Evolutionary conservation across 2,888 invertebrate genomes (phyloP), one percentile per base, ranked within the genome.

Genomic region (Acanthosepion esculentum): DNA sequence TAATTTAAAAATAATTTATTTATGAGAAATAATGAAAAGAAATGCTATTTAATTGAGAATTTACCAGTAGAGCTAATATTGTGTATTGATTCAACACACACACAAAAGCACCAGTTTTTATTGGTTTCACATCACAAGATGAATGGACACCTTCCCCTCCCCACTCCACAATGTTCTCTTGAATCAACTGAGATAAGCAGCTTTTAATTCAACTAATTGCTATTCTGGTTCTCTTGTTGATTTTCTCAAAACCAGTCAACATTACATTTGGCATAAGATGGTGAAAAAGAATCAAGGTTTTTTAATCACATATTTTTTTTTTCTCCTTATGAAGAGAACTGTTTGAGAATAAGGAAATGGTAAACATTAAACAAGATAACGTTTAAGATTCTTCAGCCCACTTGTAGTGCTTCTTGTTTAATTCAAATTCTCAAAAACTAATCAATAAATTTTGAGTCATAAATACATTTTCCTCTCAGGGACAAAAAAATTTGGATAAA

Each of bases 31-130:
- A 78, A 78, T n/a, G n/a, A 78, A 15, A 33, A n/a, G n/a, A 33
- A 78, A 78, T 78, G 78, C 18, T n/a, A 78, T 78, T 78, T 23
- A 78, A n/a, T 78, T n/a, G 78, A 78, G n/a, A 78, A 78, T n/a
- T 33, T 78, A n/a, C 12, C 78, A n/a, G n/a, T 78, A 23, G n/a
- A 78, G 78, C n/a, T n/a, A 78, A 78, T 78, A 78, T n/a, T 4
- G 78, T 15, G n/a, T 78, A 78, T 78, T 78, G 78, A 78, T 78
- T 78, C n/a, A 78, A 78, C 78, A 78, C n/a, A n/a, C n/a, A 78
- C n/a, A 78, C 23, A 78, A 78, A 78, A 78, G n/a, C 8, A 33
- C 78, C n/a, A 78, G n/a, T n/a, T 12, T 78, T 15, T 78, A 33
- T 78, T n/a, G 78, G 78, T n/a, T 78, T 78, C 33, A 78, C 78